A percentile compares a stretch with the other conserved stretches of the same genome.
phyloP scores from a whole-genome alignment of 2,113 vertebrate species.

The Pluvialis apricaria region DNA sequence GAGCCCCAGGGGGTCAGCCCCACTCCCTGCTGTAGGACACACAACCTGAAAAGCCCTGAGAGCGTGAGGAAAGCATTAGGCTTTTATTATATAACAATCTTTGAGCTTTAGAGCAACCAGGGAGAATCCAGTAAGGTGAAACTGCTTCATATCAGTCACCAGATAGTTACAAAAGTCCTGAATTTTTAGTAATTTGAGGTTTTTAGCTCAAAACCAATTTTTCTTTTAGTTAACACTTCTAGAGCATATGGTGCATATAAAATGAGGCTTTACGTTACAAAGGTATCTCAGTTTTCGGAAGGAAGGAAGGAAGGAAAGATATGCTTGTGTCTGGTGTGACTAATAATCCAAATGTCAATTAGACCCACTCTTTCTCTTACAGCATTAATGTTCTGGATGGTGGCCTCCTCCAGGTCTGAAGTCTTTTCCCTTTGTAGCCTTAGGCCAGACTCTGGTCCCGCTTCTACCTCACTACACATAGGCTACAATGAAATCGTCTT shows the following conservation, averaged over 20 bases:
- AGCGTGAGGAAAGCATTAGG: background rate
- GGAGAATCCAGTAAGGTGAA: background rate
- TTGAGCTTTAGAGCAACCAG: background rate
- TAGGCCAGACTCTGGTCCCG: background rate
- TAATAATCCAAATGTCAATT: background rate
- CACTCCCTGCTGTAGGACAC: accelerated
- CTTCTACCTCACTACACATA: background rate
- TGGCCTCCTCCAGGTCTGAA: background rate
- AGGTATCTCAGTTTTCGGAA: background rate
- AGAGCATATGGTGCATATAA: background rate
- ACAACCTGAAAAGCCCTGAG: background rate
- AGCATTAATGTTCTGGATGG: background rate
- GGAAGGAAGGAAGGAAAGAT: background rate
- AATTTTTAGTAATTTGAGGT: background rate
- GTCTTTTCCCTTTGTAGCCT: background rate
- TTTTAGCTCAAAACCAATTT: background rate
- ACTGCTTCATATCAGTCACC: background rate
- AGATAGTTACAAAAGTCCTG: background rate
- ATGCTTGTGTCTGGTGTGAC: background rate
- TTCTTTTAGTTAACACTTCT: background rate
- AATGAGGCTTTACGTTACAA: background rate
- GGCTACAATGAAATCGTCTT: background rate
- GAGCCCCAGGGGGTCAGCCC: too few relatives aligned
- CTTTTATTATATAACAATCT: background rate
- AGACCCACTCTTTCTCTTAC: background rate